Base-by-base conservation (phyloP, 2,113 vertebrate genomes). In the Rhegmatorhina hoffmannsi region DNA sequence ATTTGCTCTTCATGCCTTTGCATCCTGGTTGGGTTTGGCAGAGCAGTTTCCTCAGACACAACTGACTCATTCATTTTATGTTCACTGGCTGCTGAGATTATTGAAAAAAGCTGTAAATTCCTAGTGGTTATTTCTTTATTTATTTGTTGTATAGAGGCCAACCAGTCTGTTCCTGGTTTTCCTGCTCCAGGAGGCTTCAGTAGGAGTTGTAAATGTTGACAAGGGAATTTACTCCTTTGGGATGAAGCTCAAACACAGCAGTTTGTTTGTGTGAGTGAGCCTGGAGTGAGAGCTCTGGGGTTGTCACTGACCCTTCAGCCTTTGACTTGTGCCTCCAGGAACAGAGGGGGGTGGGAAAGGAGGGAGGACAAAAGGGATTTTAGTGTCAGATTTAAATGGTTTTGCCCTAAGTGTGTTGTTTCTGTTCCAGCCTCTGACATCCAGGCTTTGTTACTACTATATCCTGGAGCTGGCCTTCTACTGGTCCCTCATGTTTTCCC, bases 401-500 rank as follows among this genome's bases (percentile, higher is more conserved):
- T 89, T 94, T 84, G 28, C 76, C 28, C 63, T 97, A 70, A 98
- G 44, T 84, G 56, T 83, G 40, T 12, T 84, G 1, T 96, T 63
- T 95, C 62, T 69, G 68, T 95, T 98, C 93, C 97, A 99, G 99
- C 97, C 98, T 85, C 97, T 99, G 94, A 98, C 98, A 58, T 96
- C 98, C 55, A 98, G 97, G 34, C 97, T 99, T 96, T 99, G 99
- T 97, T 97, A 98, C 96, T 99, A 99, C 97, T 99, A 99, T 70
- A 97, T 99, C 90, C 97, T 97, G 89, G 98, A 99, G 92, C 97
- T 99, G 98, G 98, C 99, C 64, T 99, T 99, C 98, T 99, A 99
- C 96, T 99, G 98, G 99, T 99, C 99, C 64, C 98, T 99, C 47
- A 98, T 99, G 98, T 99, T 99, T 97, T 99, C 99, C 88, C 99